Conservation (phyloP, 2,113 vertebrate species). For the Climacteris rufus region DNA sequence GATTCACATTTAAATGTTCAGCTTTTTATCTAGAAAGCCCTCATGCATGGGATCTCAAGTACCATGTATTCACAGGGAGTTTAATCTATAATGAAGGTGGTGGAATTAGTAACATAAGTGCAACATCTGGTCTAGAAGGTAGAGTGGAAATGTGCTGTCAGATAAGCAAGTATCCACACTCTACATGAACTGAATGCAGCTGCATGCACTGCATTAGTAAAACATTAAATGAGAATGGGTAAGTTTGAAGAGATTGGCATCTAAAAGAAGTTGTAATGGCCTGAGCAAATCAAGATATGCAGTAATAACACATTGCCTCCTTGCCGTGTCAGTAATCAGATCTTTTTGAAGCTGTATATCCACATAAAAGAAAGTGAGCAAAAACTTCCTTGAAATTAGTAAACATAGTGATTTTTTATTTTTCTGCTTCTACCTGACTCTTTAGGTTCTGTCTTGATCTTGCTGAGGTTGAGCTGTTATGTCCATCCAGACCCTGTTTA, state of each 20-base stretch:
- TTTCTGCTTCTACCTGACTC: background rate
- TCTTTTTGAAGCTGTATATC: background rate
- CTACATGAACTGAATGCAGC: background rate
- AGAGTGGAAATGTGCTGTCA: background rate
- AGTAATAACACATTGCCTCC: background rate
- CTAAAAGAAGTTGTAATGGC: background rate
- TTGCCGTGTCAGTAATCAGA: background rate
- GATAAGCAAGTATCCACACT: background rate
- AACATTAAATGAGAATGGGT: background rate
- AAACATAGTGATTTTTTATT: background rate
- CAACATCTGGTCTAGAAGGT: background rate
- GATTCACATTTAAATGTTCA: background rate
- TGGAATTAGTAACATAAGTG: background rate
- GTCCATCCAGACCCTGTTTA: background rate
- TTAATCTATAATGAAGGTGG: background rate
- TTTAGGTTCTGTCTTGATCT: background rate
- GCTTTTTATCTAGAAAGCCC: background rate
- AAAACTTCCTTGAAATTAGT: background rate
- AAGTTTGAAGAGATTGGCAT: background rate
- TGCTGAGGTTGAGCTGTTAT: background rate
- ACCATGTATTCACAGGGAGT: background rate
- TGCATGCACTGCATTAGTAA: background rate
- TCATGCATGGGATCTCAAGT: background rate
- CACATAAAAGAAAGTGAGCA: background rate
- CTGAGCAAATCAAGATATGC: background rate